phyloP scores from a whole-genome alignment of 1,140 invertebrate species.

The Battus philenor region DNA sequence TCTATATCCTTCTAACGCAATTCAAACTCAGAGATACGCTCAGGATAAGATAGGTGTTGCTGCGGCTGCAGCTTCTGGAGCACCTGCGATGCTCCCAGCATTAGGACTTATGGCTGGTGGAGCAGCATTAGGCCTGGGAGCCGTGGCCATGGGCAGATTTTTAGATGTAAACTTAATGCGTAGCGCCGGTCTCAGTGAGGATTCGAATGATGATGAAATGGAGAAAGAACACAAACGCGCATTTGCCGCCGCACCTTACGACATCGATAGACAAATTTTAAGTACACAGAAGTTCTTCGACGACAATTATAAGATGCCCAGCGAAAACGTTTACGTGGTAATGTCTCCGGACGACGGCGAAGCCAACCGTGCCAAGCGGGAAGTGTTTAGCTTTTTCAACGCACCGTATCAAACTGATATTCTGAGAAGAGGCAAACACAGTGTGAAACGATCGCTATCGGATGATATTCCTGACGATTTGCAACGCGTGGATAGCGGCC shows the following conservation, averaged over 20 bases:
- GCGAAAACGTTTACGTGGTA: conserved; percentile 68
- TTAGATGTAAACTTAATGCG: conserved; percentile 81
- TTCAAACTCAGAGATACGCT: conserved; percentile 67
- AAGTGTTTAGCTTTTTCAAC: conserved; percentile 39
- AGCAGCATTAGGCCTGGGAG: conserved; percentile 85
- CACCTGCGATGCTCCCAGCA: conserved; percentile 82
- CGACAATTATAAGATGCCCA: conserved; percentile 73
- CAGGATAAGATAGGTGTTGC: conserved; percentile 84
- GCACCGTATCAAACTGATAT: conserved; percentile 33
- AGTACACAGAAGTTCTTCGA: conserved; percentile 64
- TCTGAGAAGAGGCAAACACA: conserved; percentile 36
- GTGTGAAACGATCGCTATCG: conserved; percentile 51
- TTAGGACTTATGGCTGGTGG: conserved; percentile 86
- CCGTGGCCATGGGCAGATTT: conserved; percentile 84
- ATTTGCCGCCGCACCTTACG: conserved; percentile 56
- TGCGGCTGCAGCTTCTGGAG: conserved; percentile 67
- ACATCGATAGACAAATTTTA: conserved; percentile 65
- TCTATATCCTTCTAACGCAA: conserved; percentile 68
- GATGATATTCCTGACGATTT: conserved; percentile 71
- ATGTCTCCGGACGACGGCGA: conserved; percentile 61
- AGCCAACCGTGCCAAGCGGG: conserved; percentile 42
- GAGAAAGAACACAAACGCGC: conserved; percentile 78
- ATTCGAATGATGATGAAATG: conserved; percentile 57
- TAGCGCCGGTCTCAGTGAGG: conserved; percentile 56
- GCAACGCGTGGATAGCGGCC: conserved; percentile 75